Percentiles rank a stretch among this genome's conserved stretches.
These are phyloP conservation scores for Drosophila yakuba DNA, from an alignment of 1,140 invertebrate species.

Conservation along the genomic window DNA sequence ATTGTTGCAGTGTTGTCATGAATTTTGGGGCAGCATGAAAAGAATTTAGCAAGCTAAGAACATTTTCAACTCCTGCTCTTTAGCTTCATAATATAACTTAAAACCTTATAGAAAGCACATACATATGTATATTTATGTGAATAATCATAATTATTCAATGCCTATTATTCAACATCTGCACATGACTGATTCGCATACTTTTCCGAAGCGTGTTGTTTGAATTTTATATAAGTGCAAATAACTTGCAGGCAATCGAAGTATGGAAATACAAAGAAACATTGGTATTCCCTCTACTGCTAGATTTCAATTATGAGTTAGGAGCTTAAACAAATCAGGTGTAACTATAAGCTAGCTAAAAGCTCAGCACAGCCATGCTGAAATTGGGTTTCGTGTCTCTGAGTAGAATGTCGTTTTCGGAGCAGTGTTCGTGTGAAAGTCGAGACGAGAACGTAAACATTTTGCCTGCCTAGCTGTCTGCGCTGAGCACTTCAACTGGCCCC, in stretches of 20 bases:
- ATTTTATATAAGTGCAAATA: neutral
- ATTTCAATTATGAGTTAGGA: neutral
- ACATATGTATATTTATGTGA: neutral
- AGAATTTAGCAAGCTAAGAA: neutral
- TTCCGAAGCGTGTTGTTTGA: neutral
- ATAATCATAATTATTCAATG: neutral
- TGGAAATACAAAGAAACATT: neutral
- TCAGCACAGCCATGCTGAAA: constrained; percentile 11
- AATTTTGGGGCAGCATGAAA: neutral
- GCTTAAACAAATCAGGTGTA: neutral
- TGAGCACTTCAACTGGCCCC: neutral
- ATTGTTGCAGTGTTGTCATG: constrained; percentile 26
- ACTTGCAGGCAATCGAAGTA: neutral
- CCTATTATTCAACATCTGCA: constrained; percentile 4
- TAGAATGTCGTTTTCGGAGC: constrained; percentile 25
- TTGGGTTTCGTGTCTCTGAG: constrained; percentile 18
- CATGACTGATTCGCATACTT: constrained; percentile 6
- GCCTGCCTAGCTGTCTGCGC: constrained; percentile 23
- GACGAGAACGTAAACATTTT: constrained; percentile 35
- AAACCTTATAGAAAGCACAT: too few relatives aligned
- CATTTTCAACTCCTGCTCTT: neutral
- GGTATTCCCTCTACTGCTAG: too few relatives aligned
- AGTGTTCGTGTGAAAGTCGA: constrained; percentile 38
- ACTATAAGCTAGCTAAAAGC: neutral
- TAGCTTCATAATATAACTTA: too few relatives aligned